A percentile compares a stretch with the other conserved stretches of the same genome.
Conservation (phyloP, 2,888 invertebrate species). For the Hypena proboscidalis region DNA sequence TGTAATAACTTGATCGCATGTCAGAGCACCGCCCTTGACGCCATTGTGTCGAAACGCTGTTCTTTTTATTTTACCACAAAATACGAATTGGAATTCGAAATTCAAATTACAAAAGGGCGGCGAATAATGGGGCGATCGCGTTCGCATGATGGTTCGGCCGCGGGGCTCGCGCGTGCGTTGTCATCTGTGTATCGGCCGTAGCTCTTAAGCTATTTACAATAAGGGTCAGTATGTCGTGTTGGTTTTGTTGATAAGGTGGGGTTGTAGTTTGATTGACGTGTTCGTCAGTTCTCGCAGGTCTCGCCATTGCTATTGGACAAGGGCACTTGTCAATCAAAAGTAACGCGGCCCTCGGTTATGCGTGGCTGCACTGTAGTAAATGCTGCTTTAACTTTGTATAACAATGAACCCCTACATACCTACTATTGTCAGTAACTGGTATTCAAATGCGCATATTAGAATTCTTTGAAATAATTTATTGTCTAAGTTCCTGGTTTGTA, state of each 20-base stretch:
- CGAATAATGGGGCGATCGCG: conserved; percentile 84
- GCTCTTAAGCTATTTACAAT: conserved; percentile 38
- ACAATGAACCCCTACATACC: conserved; percentile 25
- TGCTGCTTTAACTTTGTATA: conserved; percentile 28
- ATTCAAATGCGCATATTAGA: conserved; percentile 5
- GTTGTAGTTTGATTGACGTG: conserved; percentile 89
- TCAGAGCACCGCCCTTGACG: conserved; percentile 85
- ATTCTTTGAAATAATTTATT: conserved; percentile 18
- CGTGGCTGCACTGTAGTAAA: conserved; percentile 55
- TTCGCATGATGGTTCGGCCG: conserved; percentile 76
- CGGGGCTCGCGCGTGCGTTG: conserved; percentile 63
- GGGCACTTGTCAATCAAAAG: conserved; percentile 92
- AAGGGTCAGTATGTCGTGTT: conserved; percentile 56
- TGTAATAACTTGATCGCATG: conserved; percentile 86
- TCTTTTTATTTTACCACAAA: conserved; percentile 85
- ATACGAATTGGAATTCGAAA: conserved; percentile 85
- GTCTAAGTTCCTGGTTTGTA: conserved; percentile 7
- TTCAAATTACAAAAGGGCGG: conserved; percentile 85
- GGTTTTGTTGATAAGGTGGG: conserved; percentile 57
- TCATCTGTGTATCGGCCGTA: conserved; percentile 52
- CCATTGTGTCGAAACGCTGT: conserved; percentile 83
- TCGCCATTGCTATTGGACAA: conserved; percentile 91
- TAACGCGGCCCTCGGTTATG: conserved; percentile 74
- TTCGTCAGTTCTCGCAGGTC: conserved; percentile 91
- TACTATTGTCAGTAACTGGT: conserved; percentile 17